Evolutionary conservation across 2,888 invertebrate species (phyloP).

Genomic region (Sminthurinus aureus): DNA sequence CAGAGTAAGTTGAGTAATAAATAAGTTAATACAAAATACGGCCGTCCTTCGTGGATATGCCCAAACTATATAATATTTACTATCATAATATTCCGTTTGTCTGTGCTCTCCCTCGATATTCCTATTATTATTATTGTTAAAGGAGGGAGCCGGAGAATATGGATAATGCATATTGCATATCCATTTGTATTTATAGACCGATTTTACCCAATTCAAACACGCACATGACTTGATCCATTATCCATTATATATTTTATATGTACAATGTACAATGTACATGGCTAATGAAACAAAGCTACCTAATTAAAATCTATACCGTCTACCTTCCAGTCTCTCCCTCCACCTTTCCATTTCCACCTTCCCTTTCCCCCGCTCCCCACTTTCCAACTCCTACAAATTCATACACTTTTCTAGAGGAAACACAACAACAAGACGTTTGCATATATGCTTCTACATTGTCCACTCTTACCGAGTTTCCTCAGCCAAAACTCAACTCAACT

Average conservation of each 20-base stretch:
- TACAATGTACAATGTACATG: not conserved
- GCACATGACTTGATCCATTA: not conserved
- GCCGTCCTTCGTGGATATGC: not conserved
- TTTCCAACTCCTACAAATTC: not conserved
- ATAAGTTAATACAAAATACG: not conserved
- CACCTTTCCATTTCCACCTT: not conserved
- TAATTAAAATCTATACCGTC: slow-evolving; percentile 37
- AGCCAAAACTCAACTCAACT: too few species aligned
- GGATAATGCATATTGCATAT: too few species aligned
- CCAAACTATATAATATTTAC: not conserved
- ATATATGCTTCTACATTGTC: not conserved
- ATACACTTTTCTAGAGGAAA: not conserved
- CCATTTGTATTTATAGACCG: too few species aligned
- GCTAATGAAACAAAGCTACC: slow-evolving; percentile 38
- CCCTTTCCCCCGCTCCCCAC: not conserved
- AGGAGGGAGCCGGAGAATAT: too few species aligned
- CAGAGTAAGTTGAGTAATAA: slow-evolving; percentile 23
- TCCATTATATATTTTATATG: not conserved
- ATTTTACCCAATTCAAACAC: not conserved
- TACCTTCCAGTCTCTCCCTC: not conserved
- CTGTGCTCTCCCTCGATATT: too few species aligned
- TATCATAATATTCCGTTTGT: not conserved
- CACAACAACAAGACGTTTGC: not conserved
- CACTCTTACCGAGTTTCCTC: too few species aligned
- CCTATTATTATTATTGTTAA: too few species aligned